Base-by-base conservation (phyloP, 2,888 invertebrate genomes). In the Halictus ligatus region DNA sequence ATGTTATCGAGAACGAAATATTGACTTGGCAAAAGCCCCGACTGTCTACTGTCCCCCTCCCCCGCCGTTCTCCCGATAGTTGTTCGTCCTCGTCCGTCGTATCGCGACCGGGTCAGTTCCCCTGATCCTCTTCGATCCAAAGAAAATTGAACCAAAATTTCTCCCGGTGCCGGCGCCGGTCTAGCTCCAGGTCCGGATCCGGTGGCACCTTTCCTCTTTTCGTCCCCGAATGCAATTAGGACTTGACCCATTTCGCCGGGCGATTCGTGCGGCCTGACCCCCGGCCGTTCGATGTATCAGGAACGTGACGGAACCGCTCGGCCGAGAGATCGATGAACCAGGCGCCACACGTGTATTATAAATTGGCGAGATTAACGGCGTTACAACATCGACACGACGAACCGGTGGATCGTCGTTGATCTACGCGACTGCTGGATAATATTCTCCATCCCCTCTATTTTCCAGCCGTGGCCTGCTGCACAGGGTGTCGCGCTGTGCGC, bases 21-120 rank as follows among this genome's bases (percentile, higher is more conserved):
- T 86, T 25, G 86, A 86, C 86, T 81, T 86, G 87, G 86, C 86
- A 86, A 43, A 81, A 60, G 18, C 64, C 76, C 43, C 60, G 12
- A 67, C 29, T 21, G 13, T 48, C 67, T 48, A 40, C 75, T 25
- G 5, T 35, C 35, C 5, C 35, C 72, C 54, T 75, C 46, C 5
- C 25, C 46, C 48, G 35, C 48, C 35, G 13, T 21, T 18, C 71
- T 12, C 0, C 58, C 48, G 25, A 60, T 60, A 60, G 60, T 50
- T 74, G 35, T 25, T 25, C 69, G 18, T 18, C 21, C 48, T 69
- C 60, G 43, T 77, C 75, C 43, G 72, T 85, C 72, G 81, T 72
- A 71, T 10, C 50, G 21, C 71, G 35, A 71, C 84, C 71, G 60
- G 50, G 35, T 40, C 54, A 18, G 54, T 77, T 80, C 73, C 77